phyloP scores from a whole-genome alignment of 2,113 vertebrate genomes.

The Heterotis niloticus region DNA sequence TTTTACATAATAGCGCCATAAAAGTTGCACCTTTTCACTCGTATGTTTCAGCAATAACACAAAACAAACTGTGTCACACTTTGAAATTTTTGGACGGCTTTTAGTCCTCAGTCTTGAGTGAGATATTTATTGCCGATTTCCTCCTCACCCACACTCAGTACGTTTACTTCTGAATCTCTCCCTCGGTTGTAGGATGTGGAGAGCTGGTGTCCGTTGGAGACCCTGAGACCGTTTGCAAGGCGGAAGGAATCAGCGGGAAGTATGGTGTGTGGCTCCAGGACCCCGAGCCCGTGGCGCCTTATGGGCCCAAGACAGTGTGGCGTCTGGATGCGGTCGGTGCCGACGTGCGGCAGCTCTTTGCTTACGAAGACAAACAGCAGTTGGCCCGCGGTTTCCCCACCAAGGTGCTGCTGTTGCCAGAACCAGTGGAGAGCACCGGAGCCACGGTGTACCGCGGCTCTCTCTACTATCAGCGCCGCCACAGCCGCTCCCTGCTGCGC shows the following conservation, averaged over 20 bases:
- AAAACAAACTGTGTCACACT: no score
- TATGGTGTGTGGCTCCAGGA: conserved; percentile 95
- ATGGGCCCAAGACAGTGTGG: conserved; percentile 77
- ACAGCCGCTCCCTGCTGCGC: conserved; percentile 71
- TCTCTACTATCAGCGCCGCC: conserved; percentile 80
- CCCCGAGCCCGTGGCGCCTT: conserved; percentile 70
- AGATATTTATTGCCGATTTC: not conserved
- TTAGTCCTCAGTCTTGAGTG: not conserved
- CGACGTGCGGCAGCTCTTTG: conserved; percentile 81
- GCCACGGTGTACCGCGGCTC: conserved; percentile 74
- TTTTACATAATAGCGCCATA: not conserved
- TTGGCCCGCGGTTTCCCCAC: conserved; percentile 77
- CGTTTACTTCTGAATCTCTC: not conserved
- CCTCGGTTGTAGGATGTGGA: conserved; percentile 70
- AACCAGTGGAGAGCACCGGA: conserved; percentile 80
- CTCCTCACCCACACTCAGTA: not conserved
- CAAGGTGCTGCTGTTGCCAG: conserved; percentile 80
- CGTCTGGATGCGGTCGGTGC: conserved; percentile 78
- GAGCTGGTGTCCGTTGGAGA: conserved; percentile 75
- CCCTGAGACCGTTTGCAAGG: conserved; percentile 74
- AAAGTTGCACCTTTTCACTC: not conserved
- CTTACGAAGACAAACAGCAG: conserved; percentile 75
- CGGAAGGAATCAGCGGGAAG: conserved; percentile 81
- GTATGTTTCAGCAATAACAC: no score
- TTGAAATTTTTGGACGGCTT: no score